Conservation (phyloP, 2,888 invertebrate species). For the Choreutis nemorana region DNA sequence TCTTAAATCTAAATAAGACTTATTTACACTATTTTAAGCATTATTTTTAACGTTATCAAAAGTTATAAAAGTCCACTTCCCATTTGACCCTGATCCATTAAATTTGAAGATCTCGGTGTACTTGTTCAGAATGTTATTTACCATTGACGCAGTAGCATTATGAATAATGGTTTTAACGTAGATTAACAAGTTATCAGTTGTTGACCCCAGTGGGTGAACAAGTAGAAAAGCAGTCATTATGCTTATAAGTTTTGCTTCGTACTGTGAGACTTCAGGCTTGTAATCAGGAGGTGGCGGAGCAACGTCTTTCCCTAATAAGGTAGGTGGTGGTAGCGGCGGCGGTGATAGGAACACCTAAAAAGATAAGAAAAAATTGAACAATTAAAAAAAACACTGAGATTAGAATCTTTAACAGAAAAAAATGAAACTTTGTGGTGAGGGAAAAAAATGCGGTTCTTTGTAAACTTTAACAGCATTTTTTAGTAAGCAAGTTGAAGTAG, state of each 20-base stretch:
- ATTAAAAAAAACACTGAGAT: too few relatives aligned
- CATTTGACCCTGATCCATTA: slow-evolving; percentile 27
- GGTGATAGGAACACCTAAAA: too few relatives aligned
- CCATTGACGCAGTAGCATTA: slow-evolving; percentile 22
- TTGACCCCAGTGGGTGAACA: slow-evolving; percentile 43
- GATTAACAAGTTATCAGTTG: slow-evolving; percentile 35
- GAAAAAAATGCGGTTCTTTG: too few relatives aligned
- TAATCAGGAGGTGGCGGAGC: slow-evolving; percentile 20
- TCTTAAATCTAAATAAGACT: slow-evolving; percentile 8
- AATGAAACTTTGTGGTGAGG: too few relatives aligned
- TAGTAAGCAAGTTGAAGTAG: too few relatives aligned
- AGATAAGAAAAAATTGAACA: too few relatives aligned
- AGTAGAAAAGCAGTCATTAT: slow-evolving; percentile 45
- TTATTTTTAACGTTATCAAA: slow-evolving; percentile 29
- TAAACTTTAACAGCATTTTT: too few relatives aligned
- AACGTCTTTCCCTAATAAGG: too few relatives aligned
- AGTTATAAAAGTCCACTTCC: slow-evolving; percentile 32
- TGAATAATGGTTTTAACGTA: slow-evolving; percentile 38
- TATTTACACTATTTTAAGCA: slow-evolving; percentile 4
- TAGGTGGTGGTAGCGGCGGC: slow-evolving; percentile 1
- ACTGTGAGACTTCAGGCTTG: slow-evolving; percentile 22
- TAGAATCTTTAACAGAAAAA: too few relatives aligned
- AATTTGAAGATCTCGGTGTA: slow-evolving; percentile 31
- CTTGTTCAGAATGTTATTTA: slow-evolving; percentile 28
- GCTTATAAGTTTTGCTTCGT: slow-evolving; percentile 45